Percentiles rank a stretch among this genome's conserved stretches.
Conservation (phyloP, 2,888 invertebrate species). For the Cosmorhoe ocellata region DNA sequence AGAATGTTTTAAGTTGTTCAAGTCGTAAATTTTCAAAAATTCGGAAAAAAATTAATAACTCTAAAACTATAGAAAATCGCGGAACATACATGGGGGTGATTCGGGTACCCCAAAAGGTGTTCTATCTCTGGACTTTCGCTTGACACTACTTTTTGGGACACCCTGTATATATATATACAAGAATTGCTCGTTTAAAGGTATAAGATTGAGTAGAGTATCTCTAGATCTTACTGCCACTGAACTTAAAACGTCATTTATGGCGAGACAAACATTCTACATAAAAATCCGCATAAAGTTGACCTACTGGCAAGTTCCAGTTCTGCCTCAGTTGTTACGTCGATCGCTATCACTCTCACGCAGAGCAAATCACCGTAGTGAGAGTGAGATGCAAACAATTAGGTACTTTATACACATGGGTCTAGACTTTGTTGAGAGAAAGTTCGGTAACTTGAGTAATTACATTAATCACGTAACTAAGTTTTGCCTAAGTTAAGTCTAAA, state of each 20-base stretch:
- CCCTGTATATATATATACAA: no score
- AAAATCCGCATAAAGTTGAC: constrained; percentile 32
- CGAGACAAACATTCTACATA: constrained; percentile 16
- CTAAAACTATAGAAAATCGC: no score
- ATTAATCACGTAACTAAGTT: constrained; percentile 29
- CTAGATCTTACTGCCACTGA: constrained; percentile 8
- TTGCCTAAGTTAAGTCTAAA: constrained; percentile 15
- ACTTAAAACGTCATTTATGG: constrained; percentile 14
- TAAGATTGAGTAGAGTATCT: no score
- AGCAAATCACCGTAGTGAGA: constrained; percentile 38
- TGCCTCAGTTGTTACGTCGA: constrained; percentile 48
- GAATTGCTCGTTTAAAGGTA: no score
- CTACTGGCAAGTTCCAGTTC: constrained; percentile 40
- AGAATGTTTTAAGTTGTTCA: no score
- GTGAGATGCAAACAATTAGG: constrained; percentile 42
- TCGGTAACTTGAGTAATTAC: constrained; percentile 33
- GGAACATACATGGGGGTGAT: no score
- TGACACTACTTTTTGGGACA: no score
- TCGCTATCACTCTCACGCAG: constrained; percentile 53
- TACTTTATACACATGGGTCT: constrained; percentile 38
- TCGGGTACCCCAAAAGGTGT: no score
- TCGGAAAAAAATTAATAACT: no score
- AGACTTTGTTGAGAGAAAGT: constrained; percentile 64
- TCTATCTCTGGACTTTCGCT: no score
- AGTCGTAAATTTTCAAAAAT: no score